Conservation (phyloP, 2,113 vertebrate genomes). For the Strigops habroptila region DNA sequence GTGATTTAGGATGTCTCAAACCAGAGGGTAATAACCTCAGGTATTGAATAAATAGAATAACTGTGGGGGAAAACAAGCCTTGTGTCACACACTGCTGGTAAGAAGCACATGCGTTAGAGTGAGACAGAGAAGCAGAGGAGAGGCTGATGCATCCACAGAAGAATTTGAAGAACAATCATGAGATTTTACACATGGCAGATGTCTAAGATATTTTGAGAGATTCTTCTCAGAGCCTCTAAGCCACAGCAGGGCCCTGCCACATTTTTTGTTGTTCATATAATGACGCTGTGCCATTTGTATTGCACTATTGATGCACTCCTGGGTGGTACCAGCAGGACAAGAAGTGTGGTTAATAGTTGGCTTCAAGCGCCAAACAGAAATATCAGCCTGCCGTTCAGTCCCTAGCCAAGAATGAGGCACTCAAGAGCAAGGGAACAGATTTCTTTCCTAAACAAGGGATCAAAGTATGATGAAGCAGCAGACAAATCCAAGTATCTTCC, state of each 20-base stretch:
- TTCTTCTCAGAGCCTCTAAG: slow-evolving; percentile 41
- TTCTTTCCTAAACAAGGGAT: slow-evolving; percentile 56
- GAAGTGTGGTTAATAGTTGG: slow-evolving; percentile 41
- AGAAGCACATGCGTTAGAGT: not conserved
- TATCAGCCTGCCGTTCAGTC: slow-evolving; percentile 32
- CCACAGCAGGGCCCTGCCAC: slow-evolving; percentile 45
- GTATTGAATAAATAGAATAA: slow-evolving; percentile 27
- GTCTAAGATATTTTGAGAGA: slow-evolving; percentile 60
- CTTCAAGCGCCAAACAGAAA: slow-evolving; percentile 51
- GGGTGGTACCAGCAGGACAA: slow-evolving; percentile 58
- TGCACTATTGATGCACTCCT: slow-evolving; percentile 35
- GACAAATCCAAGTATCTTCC: slow-evolving; percentile 32
- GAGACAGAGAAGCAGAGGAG: not conserved
- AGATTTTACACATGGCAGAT: slow-evolving; percentile 61
- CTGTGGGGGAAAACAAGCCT: not conserved
- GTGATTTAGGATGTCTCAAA: not conserved
- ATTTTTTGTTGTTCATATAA: slow-evolving; percentile 36
- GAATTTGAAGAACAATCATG: slow-evolving; percentile 50
- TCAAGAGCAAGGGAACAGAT: slow-evolving; percentile 11
- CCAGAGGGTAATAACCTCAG: not conserved
- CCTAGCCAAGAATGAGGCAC: slow-evolving; percentile 21
- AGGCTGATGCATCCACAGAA: slow-evolving; percentile 47
- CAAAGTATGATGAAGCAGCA: slow-evolving; percentile 20
- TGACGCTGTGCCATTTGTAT: slow-evolving; percentile 16
- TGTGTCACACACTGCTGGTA: not conserved